Evolutionary conservation across 2,888 invertebrate species (phyloP).

Genomic region (Catocala sponsa): DNA sequence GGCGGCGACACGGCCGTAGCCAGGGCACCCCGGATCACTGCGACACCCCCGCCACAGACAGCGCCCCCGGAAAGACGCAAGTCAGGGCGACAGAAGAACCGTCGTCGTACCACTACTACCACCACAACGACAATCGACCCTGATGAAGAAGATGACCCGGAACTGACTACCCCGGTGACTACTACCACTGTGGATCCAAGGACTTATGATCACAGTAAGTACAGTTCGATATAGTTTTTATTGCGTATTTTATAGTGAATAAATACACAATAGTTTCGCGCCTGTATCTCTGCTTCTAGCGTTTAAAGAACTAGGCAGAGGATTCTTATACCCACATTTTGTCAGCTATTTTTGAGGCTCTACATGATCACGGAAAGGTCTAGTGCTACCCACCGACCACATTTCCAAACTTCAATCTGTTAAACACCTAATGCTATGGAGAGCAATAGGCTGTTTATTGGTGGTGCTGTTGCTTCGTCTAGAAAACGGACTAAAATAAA

Average conservation of each 20-base stretch:
- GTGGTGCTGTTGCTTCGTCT: too few species aligned
- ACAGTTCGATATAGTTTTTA: background rate
- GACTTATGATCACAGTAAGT: constrained; percentile 80
- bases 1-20: constrained; percentile 49
- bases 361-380: too few species aligned
- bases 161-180: constrained; percentile 62
- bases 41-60: constrained; percentile 24
- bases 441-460: too few species aligned
- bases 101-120: constrained; percentile 71
- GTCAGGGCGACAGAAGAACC: constrained; percentile 66
- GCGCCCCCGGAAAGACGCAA: constrained; percentile 43
- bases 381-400: too few species aligned
- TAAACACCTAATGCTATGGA: too few species aligned
- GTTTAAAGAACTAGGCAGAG: too few species aligned
- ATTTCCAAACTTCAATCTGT: too few species aligned
- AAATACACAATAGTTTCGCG: too few species aligned
- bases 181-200: constrained; percentile 79
- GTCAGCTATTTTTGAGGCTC: too few species aligned
- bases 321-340: too few species aligned
- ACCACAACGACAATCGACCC: constrained; percentile 67
- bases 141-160: constrained; percentile 68
- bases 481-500: background rate
- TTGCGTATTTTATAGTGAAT: too few species aligned
- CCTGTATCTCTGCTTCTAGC: too few species aligned
- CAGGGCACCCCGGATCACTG: constrained; percentile 40